Conservation (phyloP, 2,113 vertebrate species). For the Hippocampus zosterae region DNA sequence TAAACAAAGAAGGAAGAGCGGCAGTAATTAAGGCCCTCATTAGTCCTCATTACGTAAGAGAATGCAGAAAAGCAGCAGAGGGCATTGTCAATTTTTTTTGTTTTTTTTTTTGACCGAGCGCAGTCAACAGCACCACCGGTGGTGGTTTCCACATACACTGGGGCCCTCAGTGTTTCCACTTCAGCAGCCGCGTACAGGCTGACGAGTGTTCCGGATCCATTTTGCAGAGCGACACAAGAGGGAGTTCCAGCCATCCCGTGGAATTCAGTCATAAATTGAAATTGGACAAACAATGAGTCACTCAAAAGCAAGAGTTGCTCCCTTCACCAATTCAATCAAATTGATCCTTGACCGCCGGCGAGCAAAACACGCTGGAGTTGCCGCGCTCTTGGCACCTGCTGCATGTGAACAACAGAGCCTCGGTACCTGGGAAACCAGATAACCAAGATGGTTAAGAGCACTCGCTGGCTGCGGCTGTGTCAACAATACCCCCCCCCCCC, state of each 20-base stretch:
- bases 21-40: slow-evolving; percentile 63
- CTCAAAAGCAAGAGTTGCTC: slow-evolving; percentile 2
- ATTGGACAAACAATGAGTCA: not conserved
- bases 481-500: slow-evolving; percentile 41
- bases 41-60: slow-evolving; percentile 57
- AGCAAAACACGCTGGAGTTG: not conserved
- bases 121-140: slow-evolving; percentile 1
- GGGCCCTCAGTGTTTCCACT: slow-evolving; percentile 46
- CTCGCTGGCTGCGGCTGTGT: slow-evolving; percentile 45
- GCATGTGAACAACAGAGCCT: slow-evolving; percentile 49
- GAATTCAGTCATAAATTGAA: not conserved
- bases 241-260: not conserved
- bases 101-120: slow-evolving; percentile 11
- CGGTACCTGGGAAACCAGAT: slow-evolving; percentile 66
- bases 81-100: slow-evolving; percentile 18
- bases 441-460: slow-evolving; percentile 49
- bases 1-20: slow-evolving; percentile 62
- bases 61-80: slow-evolving; percentile 48
- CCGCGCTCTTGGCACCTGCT: slow-evolving; percentile 51
- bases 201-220: slow-evolving; percentile 45
- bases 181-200: slow-evolving; percentile 43
- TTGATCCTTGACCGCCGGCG: not conserved
- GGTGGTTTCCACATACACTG: slow-evolving; percentile 13
- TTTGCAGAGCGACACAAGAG: slow-evolving; percentile 8
- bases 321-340: slow-evolving; percentile 3